Base-by-base conservation (phyloP, 2,888 invertebrate genomes). In the Danaus chrysippus region DNA sequence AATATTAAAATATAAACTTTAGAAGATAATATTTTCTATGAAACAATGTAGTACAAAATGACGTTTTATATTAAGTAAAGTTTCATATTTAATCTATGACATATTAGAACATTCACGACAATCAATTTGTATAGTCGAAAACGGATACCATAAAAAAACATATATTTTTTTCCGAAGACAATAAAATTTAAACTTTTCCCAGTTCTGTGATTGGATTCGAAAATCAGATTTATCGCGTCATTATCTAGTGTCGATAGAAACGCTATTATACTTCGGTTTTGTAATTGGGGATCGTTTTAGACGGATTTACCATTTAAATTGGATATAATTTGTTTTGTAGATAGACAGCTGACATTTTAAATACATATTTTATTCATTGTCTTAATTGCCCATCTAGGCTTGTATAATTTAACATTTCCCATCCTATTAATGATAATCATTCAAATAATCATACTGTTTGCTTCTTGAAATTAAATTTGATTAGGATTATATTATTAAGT, bases 271-370 rank as follows among this genome's bases (percentile, higher is more conserved):
- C 58, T 44, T 57, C 42, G 60, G 46, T 59, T 43, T 64, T 60
- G 64, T 67, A 67, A 67, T 67, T 64, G 62, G 64, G 62, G 64
- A 62, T 66, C 62, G 58, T 58, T 66, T 64, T 65, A 53, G 64
- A 63, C 8, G 59, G 66, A 64, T 67, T 64, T 67, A 62, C 58
- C 60, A 49, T 59, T 55, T 13, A 41, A 58, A 64, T 66, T 66
- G 56, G 59, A 64, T 41, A 55, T 59, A 57, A 62, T 62, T 64
- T 56, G 49, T 62, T 55, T 56, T 54, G 55, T 64, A 60, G 64
- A 64, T 62, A 60, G 58, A 64, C 55, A 42, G 49, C 11, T 46
- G 15, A 46, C 46, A 13, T 46, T 46, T 46, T 46, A n/a, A n/a
- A 13, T 46, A n/a, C 43, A 43, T 43, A 43, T n/a, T n/a, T 43